phyloP scores from a whole-genome alignment of 1,140 invertebrate genomes.

The Pectinophora gossypiella region DNA sequence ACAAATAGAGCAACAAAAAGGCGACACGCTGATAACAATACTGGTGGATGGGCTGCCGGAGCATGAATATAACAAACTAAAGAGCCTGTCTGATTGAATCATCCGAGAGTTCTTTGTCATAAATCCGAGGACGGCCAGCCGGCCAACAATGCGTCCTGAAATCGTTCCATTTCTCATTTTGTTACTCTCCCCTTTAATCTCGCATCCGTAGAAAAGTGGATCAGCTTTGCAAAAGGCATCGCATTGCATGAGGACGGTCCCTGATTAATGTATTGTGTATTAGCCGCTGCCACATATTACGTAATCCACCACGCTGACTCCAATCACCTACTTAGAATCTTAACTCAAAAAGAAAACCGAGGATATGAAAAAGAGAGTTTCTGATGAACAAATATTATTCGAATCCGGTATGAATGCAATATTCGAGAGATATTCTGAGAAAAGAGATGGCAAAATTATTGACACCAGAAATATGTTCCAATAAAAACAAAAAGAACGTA shows the following conservation, averaged over 20 bases:
- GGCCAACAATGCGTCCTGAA: slow-evolving; percentile 71
- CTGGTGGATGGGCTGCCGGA: slow-evolving; percentile 45
- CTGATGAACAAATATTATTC: not conserved
- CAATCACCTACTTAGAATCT: no score
- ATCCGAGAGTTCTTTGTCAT: slow-evolving; percentile 72
- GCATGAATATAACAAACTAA: slow-evolving; percentile 72
- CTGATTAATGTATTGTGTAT: slow-evolving; percentile 66
- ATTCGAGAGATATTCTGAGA: not conserved
- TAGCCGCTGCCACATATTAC: not conserved
- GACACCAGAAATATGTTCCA: slow-evolving; percentile 7
- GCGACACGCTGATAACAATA: slow-evolving; percentile 37
- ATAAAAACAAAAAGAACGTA: slow-evolving; percentile 12
- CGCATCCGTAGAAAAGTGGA: slow-evolving; percentile 73
- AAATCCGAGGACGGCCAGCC: slow-evolving; percentile 69
- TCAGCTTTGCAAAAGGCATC: slow-evolving; percentile 68
- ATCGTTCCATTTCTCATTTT: slow-evolving; percentile 75
- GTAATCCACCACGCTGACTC: not conserved
- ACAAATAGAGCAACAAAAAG: not conserved
- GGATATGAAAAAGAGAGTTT: no score
- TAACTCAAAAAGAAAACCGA: no score
- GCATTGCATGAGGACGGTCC: slow-evolving; percentile 58
- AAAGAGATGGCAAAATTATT: not conserved
- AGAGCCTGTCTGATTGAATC: slow-evolving; percentile 72
- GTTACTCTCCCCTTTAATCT: slow-evolving; percentile 74
- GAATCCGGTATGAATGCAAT: not conserved